These are phyloP conservation scores for Pteronotus mesoamericanus DNA, from an alignment of 2,797 vertebrate species.

Conservation along the genomic window DNA sequence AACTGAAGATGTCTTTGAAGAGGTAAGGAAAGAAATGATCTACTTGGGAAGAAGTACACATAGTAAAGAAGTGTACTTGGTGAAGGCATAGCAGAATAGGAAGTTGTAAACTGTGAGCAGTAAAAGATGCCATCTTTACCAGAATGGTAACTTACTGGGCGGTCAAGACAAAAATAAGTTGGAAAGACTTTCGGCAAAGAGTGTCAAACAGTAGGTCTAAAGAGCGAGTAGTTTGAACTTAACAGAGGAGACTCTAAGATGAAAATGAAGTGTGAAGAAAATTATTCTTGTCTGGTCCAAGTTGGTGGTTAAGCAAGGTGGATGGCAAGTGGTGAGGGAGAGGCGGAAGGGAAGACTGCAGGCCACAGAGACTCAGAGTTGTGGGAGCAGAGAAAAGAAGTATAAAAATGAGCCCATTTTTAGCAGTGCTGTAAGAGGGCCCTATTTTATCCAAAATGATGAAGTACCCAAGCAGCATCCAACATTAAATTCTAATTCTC, in stretches of 20 bases:
- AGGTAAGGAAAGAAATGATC: neutral
- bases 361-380: neutral
- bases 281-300: neutral
- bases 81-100: neutral
- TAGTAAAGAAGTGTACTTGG: neutral
- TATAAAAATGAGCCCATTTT: constrained; percentile 31
- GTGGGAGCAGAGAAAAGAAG: neutral
- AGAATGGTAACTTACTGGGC: neutral
- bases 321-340: neutral
- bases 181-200: neutral
- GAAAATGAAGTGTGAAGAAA: neutral
- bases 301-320: neutral
- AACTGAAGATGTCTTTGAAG: neutral
- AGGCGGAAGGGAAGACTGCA: neutral
- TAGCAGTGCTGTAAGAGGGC: constrained; percentile 8
- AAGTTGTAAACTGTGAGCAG: neutral
- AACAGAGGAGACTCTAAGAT: neutral
- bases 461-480: neutral
- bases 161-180: neutral
- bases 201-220: neutral
- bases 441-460: neutral
- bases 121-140: neutral
- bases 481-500: constrained; percentile 2
- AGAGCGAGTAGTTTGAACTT: neutral
- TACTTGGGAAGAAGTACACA: neutral